Conservation (phyloP, 2,113 vertebrate genomes). For the Maccullochella peelii region DNA sequence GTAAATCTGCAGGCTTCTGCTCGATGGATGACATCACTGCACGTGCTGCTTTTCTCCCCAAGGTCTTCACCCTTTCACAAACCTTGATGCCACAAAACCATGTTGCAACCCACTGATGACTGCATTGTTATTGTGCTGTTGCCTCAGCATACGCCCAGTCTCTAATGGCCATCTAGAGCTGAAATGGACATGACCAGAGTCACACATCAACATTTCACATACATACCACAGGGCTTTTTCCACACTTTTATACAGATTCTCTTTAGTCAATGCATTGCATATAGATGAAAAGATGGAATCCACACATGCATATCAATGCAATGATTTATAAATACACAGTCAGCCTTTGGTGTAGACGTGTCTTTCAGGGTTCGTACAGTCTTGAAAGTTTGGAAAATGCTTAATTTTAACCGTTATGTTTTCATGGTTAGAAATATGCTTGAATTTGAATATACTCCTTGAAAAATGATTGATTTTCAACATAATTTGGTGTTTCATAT, state of each 20-base stretch:
- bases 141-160: conserved; percentile 33
- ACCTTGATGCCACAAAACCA: conserved; percentile 34
- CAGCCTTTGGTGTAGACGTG: background rate
- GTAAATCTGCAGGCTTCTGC: conserved; percentile 61
- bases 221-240: background rate
- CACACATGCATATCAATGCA: background rate
- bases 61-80: conserved; percentile 47
- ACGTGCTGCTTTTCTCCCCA: conserved; percentile 27
- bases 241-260: background rate
- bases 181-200: conserved; percentile 4
- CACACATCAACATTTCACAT: background rate
- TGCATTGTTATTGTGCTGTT: conserved; percentile 39
- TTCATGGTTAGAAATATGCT: too few relatives aligned
- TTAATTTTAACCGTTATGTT: too few relatives aligned
- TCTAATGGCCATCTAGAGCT: conserved; percentile 1
- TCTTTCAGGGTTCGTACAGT: too few relatives aligned
- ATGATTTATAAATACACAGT: background rate
- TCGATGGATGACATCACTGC: conserved; percentile 67
- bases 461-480: too few relatives aligned
- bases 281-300: background rate
- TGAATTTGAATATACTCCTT: too few relatives aligned
- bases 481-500: too few relatives aligned
- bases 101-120: conserved; percentile 27
- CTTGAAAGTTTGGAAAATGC: too few relatives aligned
- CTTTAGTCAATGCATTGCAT: background rate